phyloP scores from a whole-genome alignment of 2,113 vertebrate species.

The Probosciger aterrimus region DNA sequence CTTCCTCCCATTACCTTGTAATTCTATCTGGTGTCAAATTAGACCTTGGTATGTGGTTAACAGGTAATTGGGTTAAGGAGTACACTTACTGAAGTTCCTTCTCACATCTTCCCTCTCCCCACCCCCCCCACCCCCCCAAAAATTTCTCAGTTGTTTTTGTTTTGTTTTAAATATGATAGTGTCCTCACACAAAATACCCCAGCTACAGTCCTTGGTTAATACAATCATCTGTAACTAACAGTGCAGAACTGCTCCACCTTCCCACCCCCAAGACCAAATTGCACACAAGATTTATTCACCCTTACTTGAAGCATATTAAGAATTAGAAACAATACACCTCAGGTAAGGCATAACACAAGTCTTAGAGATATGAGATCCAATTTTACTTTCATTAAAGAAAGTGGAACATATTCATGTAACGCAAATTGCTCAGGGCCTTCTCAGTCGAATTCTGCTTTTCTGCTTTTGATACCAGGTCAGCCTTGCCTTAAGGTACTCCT shows the following conservation, averaged over 20 bases:
- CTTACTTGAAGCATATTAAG: not conserved
- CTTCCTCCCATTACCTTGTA: not conserved
- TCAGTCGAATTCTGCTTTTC: not conserved
- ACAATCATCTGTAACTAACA: not conserved
- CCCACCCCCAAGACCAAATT: not conserved
- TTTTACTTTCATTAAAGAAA: not conserved
- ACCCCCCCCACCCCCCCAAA: accelerated
- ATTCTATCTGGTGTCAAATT: not conserved
- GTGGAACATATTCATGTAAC: not conserved
- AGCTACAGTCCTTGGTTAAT: not conserved
- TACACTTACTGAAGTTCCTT: not conserved
- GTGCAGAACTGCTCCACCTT: not conserved
- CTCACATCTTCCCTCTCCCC: accelerated
- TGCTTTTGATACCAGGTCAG: not conserved
- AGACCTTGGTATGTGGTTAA: not conserved
- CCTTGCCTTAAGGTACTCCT: not conserved
- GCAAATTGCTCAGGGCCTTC: not conserved
- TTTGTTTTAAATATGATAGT: not conserved
- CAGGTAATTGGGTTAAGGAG: not conserved
- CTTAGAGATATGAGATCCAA: not conserved
- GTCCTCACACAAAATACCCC: not conserved
- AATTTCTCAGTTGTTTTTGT: not conserved
- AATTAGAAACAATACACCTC: not conserved
- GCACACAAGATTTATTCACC: not conserved
- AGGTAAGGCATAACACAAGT: not conserved